Conservation (phyloP, 2,888 invertebrate species). For the Entomobrya multifasciata region DNA sequence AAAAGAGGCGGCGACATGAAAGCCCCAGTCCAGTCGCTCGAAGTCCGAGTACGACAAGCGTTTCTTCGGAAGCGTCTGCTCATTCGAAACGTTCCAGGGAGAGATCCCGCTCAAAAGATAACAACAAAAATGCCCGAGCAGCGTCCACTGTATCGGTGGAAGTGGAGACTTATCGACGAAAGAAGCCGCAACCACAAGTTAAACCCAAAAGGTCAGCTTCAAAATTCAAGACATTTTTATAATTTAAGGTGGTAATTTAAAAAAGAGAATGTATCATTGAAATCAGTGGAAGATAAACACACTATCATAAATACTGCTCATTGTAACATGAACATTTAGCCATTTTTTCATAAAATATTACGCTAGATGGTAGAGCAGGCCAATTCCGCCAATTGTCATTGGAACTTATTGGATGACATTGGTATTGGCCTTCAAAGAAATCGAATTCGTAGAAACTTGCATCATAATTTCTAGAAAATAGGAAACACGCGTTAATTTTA, state of each 20-base stretch:
- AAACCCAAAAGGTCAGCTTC: constrained; percentile 66
- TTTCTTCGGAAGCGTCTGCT: constrained; percentile 52
- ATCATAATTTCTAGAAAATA: no score
- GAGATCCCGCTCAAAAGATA: constrained; percentile 54
- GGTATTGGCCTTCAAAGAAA: no score
- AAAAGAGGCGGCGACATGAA: constrained; percentile 73
- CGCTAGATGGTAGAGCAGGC: no score
- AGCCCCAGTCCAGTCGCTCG: constrained; percentile 45
- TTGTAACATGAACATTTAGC: no score
- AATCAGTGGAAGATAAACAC: no score
- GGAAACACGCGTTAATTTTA: no score
- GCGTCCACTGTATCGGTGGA: no score
- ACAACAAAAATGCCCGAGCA: constrained; percentile 4
- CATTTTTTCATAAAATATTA: no score
- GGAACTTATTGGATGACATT: no score
- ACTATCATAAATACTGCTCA: no score
- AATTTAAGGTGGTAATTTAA: background rate
- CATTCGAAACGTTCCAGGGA: constrained; percentile 42
- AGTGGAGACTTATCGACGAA: constrained; percentile 49
- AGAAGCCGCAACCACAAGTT: constrained; percentile 34
- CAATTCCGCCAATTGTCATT: no score
- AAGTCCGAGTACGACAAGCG: background rate
- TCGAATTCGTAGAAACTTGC: no score
- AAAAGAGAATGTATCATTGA: constrained; percentile 8
- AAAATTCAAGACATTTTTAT: background rate